phyloP scores from a whole-genome alignment of 2,113 vertebrate species.

The Platichthys stellatus region DNA sequence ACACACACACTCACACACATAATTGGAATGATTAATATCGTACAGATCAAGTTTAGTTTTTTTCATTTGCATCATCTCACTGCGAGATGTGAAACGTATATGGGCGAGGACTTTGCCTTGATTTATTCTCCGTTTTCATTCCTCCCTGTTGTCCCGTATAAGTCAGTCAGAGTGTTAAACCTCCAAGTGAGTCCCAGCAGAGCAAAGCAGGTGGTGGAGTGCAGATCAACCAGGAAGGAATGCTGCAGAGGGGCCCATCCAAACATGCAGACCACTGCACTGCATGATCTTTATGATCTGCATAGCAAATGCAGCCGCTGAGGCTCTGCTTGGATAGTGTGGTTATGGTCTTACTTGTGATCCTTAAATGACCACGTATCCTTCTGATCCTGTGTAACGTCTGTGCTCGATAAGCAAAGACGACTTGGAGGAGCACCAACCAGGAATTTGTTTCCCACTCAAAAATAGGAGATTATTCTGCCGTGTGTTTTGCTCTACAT shows the following conservation, averaged over 20 bases:
- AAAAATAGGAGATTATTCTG: conserved; percentile 19
- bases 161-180: conserved; percentile 12
- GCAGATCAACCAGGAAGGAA: conserved; percentile 58
- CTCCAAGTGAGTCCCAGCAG: conserved; percentile 34
- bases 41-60: not conserved
- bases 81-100: not conserved
- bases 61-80: conserved; percentile 7
- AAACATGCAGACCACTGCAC: conserved; percentile 55
- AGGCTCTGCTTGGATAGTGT: conserved; percentile 21
- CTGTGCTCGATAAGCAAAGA: conserved; percentile 37
- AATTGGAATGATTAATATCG: not conserved
- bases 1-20: too few species aligned
- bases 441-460: conserved; percentile 33
- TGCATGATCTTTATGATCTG: conserved; percentile 46
- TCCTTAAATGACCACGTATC: conserved; percentile 43
- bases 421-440: conserved; percentile 8
- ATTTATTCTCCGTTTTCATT: not conserved
- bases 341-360: conserved; percentile 47
- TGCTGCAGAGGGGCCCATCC: conserved; percentile 65
- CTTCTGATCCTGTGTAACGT: conserved; percentile 26
- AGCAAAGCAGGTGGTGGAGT: conserved; percentile 59
- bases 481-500: conserved; percentile 11
- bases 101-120: not conserved
- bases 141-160: conserved; percentile 16
- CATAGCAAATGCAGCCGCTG: conserved; percentile 38